Conservation (phyloP, 2,797 vertebrate species). For the Parambassis ranga region DNA sequence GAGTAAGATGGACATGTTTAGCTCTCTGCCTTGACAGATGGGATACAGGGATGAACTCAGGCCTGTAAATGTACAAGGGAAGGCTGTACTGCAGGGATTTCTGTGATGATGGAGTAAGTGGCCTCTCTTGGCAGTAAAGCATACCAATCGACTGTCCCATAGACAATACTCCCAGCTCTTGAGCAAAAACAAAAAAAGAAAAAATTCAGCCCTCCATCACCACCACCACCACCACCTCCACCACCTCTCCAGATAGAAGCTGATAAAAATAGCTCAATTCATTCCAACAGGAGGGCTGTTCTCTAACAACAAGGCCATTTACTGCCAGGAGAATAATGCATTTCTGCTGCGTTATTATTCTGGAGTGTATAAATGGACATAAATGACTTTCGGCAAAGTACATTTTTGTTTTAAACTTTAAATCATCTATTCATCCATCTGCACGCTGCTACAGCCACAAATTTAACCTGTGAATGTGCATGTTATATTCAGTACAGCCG, state of each 20-base stretch:
- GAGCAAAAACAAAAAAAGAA: too few species aligned
- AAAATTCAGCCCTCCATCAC: too few species aligned
- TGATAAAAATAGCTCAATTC: constrained; percentile 66
- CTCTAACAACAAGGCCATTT: constrained; percentile 46
- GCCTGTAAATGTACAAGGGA: constrained; percentile 68
- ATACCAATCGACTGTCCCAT: constrained; percentile 60
- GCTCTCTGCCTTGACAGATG: constrained; percentile 71
- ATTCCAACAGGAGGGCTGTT: constrained; percentile 32
- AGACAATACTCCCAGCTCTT: constrained; percentile 61
- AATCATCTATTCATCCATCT: constrained; percentile 26
- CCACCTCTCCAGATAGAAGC: constrained; percentile 47
- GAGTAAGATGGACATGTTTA: constrained; percentile 74
- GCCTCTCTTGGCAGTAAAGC: constrained; percentile 59
- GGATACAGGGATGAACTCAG: constrained; percentile 64
- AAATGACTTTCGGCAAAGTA: constrained; percentile 47
- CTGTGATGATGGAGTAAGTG: constrained; percentile 72
- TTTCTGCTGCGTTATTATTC: constrained; percentile 45
- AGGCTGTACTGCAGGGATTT: constrained; percentile 72
- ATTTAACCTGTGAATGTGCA: constrained; percentile 27
- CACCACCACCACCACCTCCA: neutral
- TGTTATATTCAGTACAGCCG: constrained; percentile 12
- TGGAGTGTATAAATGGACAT: constrained; percentile 48
- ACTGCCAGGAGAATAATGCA: constrained; percentile 39
- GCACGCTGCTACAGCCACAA: constrained; percentile 3
- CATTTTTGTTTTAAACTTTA: constrained; percentile 48